Evolutionary conservation across 2,888 invertebrate genomes (phyloP).

Genomic region (Toxonevra muliebris): DNA sequence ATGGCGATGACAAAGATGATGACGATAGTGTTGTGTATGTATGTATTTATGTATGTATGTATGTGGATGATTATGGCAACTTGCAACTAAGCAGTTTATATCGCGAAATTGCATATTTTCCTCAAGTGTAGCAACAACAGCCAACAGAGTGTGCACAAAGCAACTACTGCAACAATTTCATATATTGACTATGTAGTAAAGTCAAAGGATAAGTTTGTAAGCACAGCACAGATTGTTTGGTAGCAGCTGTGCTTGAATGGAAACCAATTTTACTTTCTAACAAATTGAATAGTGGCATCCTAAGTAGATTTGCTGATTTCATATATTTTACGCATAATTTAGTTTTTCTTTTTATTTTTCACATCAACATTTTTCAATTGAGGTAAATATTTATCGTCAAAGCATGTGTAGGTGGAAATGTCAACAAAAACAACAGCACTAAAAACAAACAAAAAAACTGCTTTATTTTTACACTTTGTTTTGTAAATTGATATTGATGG

Average conservation of each 20-base stretch:
- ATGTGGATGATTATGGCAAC: background rate
- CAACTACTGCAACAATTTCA: background rate
- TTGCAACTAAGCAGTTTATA: background rate
- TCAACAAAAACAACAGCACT: too few relatives aligned
- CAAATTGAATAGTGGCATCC: conserved; percentile 12
- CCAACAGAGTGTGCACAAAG: too few relatives aligned
- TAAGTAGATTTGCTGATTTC: background rate
- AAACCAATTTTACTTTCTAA: conserved; percentile 8
- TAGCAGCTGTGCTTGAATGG: background rate
- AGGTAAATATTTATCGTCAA: too few relatives aligned
- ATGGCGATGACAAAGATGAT: too few relatives aligned
- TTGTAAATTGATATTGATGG: too few relatives aligned
- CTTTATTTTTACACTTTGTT: too few relatives aligned
- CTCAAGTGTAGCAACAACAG: background rate
- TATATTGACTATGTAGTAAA: background rate
- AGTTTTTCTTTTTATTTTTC: background rate
- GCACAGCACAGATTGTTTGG: background rate
- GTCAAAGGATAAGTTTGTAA: background rate
- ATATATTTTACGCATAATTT: background rate
- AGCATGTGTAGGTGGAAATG: too few relatives aligned
- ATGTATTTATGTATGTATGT: too few relatives aligned
- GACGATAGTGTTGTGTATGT: too few relatives aligned
- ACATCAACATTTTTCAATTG: background rate
- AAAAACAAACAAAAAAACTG: too few relatives aligned
- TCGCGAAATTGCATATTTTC: background rate